phyloP scores from a whole-genome alignment of 1,140 invertebrate species.

The Periplaneta americana region DNA sequence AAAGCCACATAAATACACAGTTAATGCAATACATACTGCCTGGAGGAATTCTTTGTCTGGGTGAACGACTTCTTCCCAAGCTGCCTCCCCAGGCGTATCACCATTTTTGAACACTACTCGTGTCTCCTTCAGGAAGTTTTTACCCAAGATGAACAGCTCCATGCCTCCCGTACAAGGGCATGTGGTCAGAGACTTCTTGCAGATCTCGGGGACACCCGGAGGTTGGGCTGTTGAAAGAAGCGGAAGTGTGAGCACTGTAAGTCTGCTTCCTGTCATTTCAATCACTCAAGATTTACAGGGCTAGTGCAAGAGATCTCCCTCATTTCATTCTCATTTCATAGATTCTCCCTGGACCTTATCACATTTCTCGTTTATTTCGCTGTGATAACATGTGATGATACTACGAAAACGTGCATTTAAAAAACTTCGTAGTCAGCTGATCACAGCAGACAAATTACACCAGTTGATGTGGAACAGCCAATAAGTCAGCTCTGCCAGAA shows the following conservation, averaged over 20 bases:
- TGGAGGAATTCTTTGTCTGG: slow-evolving; percentile 82
- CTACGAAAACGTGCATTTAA: too few relatives aligned
- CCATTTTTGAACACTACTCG: slow-evolving; percentile 69
- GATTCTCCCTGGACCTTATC: background rate
- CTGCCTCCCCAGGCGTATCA: slow-evolving; percentile 34
- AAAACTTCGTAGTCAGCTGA: too few relatives aligned
- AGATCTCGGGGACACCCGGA: slow-evolving; percentile 91
- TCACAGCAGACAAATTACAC: background rate
- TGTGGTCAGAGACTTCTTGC: slow-evolving; percentile 81
- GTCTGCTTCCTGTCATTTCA: background rate
- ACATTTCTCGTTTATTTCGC: too few relatives aligned
- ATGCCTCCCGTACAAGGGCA: slow-evolving; percentile 73
- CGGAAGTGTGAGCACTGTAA: too few relatives aligned
- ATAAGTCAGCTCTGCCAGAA: too few relatives aligned
- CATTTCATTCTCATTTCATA: background rate
- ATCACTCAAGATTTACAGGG: background rate
- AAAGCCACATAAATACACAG: background rate
- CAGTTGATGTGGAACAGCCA: too few relatives aligned
- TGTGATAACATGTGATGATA: too few relatives aligned
- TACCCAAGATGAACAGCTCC: slow-evolving; percentile 93
- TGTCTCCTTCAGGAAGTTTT: slow-evolving; percentile 95
- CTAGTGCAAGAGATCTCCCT: background rate
- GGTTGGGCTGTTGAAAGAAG: slow-evolving; percentile 42
- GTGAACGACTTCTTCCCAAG: slow-evolving; percentile 70
- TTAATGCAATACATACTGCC: slow-evolving; percentile 46